Percentiles rank a stretch among this genome's conserved stretches.
phyloP scores from a whole-genome alignment of 1,140 invertebrate genomes.

The Diabrotica virgifera region DNA sequence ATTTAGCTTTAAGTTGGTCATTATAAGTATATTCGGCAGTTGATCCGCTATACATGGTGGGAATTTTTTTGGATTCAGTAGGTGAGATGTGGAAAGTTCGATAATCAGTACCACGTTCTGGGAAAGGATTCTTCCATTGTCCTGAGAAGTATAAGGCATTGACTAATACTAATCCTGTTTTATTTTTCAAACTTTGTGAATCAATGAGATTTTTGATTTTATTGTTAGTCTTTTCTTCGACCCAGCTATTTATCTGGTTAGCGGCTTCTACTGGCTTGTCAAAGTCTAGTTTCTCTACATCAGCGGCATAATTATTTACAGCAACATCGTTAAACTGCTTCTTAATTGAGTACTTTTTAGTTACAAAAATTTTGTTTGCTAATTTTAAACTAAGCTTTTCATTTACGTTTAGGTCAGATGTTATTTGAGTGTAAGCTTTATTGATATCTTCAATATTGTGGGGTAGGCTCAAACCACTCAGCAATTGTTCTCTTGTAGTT shows the following conservation, averaged over 20 bases:
- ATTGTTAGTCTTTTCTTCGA: conserved; percentile 66
- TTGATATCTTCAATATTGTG: conserved; percentile 9
- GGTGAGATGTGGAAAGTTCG: conserved; percentile 49
- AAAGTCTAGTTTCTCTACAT: conserved; percentile 51
- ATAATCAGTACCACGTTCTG: conserved; percentile 46
- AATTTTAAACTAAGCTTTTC: too few species aligned
- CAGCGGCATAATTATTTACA: conserved; percentile 47
- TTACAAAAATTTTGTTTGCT: too few species aligned
- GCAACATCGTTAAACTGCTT: conserved; percentile 45
- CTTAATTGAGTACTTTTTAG: too few species aligned
- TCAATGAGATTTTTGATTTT: conserved; percentile 67
- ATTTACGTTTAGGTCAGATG: conserved; percentile 15
- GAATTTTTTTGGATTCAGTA: conserved; percentile 39
- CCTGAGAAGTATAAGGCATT: conserved; percentile 83
- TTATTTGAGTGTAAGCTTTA: conserved; percentile 45
- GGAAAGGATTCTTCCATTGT: conserved; percentile 59
- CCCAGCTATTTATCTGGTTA: conserved; percentile 67
- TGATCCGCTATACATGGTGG: conserved; percentile 26
- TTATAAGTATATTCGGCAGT: conserved; percentile 53
- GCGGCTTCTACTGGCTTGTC: conserved; percentile 43
- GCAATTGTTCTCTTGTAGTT: conserved; percentile 18
- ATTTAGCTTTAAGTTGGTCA: conserved; percentile 51
- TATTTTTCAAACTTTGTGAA: conserved; percentile 51
- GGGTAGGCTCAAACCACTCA: conserved; percentile 19
- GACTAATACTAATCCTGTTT: conserved; percentile 65